A percentile compares a stretch with the other conserved stretches of the same genome.
Evolutionary conservation across 2,888 invertebrate genomes (phyloP).

Genomic region (Hirtodrosophila trivittata): DNA sequence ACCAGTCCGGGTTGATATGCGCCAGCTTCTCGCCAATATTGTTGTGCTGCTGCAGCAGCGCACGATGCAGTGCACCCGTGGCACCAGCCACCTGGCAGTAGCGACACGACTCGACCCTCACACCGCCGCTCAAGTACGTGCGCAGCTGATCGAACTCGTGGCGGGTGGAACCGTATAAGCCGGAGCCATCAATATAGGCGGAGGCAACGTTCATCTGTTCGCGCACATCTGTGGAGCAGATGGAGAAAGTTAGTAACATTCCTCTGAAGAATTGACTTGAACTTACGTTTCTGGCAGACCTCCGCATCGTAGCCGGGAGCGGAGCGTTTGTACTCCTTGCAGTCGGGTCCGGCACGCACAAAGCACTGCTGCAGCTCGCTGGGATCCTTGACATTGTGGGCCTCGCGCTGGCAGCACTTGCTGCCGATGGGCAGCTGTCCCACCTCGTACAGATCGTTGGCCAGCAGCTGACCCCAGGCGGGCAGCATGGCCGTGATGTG

Average conservation of each 20-base stretch:
- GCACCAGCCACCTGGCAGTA: slow-evolving; percentile 87
- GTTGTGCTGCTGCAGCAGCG: slow-evolving; percentile 91
- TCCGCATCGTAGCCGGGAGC: slow-evolving; percentile 88
- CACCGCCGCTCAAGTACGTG: slow-evolving; percentile 89
- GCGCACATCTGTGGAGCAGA: slow-evolving; percentile 86
- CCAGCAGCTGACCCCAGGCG: slow-evolving; percentile 91
- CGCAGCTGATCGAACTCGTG: slow-evolving; percentile 88
- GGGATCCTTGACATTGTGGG: slow-evolving; percentile 68
- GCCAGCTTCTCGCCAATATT: slow-evolving; percentile 89
- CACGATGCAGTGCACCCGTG: slow-evolving; percentile 89
- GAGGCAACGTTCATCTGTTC: slow-evolving; percentile 94
- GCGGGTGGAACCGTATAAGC: slow-evolving; percentile 90
- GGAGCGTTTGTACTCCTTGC: slow-evolving; percentile 89
- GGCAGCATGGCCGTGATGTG: slow-evolving; percentile 91
- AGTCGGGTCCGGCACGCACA: slow-evolving; percentile 84
- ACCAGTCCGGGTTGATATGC: slow-evolving; percentile 91
- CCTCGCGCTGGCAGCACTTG: slow-evolving; percentile 72
- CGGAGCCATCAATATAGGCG: slow-evolving; percentile 92
- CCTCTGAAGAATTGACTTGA: background rate
- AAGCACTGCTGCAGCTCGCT: slow-evolving; percentile 86
- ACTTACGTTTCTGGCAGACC: slow-evolving; percentile 87
- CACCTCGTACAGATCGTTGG: slow-evolving; percentile 89
- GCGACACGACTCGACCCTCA: slow-evolving; percentile 88
- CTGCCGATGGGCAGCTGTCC: slow-evolving; percentile 86
- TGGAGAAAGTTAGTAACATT: background rate